Conservation (phyloP, 2,888 invertebrate species). For the Archaeoteleia sp. region DNA sequence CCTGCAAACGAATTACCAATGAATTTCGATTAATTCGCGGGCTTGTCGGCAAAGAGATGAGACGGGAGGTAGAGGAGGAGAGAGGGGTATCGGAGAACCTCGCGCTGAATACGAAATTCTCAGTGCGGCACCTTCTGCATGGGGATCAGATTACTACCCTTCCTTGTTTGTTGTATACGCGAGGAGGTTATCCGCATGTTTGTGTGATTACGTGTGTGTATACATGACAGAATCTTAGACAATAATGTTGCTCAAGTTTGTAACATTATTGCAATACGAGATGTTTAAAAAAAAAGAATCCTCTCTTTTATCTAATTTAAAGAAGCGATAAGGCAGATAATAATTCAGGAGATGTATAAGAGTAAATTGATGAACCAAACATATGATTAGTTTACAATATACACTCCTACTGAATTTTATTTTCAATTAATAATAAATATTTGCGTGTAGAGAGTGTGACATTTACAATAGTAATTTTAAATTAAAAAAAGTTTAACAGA, state of each 20-base stretch:
- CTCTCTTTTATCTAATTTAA: too few relatives aligned
- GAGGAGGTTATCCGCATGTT: constrained; percentile 23
- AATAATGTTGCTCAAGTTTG: constrained; percentile 41
- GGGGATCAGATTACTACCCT: constrained; percentile 33
- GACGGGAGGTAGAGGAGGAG: constrained; percentile 7
- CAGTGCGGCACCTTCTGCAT: constrained; percentile 29
- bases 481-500: too few relatives aligned
- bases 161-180: constrained; percentile 24
- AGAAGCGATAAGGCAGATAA: too few relatives aligned
- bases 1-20: constrained; percentile 54
- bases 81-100: constrained; percentile 10
- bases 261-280: constrained; percentile 45
- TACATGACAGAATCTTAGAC: constrained; percentile 34
- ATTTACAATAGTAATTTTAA: too few relatives aligned
- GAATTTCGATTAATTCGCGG: constrained; percentile 58
- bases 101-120: constrained; percentile 47
- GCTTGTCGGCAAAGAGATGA: constrained; percentile 42
- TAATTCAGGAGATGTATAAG: too few relatives aligned
- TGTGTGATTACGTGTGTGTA: constrained; percentile 27
- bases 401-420: too few relatives aligned
- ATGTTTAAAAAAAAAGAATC: too few relatives aligned
- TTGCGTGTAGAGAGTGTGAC: too few relatives aligned
- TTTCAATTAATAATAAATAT: too few relatives aligned
- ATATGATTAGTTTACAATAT: too few relatives aligned
- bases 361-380: too few relatives aligned